A percentile compares a stretch with the other conserved stretches of the same genome.
Evolutionary conservation across 2,888 invertebrate species (phyloP).

Genomic region (Acrobasis consociella): DNA sequence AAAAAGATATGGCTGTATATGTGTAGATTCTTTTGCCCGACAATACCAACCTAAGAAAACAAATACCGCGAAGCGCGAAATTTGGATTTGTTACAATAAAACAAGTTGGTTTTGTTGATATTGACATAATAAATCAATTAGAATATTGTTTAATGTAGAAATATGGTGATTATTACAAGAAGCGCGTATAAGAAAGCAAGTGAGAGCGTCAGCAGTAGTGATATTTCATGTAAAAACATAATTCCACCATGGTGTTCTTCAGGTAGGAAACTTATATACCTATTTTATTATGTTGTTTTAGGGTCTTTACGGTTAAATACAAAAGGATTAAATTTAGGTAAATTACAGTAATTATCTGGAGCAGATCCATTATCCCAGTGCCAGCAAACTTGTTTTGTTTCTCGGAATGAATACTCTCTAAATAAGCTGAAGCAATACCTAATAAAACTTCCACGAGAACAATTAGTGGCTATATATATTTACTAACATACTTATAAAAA

Average conservation of each 20-base stretch:
- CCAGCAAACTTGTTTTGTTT: too few relatives aligned
- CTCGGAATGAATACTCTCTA: neutral
- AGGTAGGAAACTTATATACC: constrained; percentile 42
- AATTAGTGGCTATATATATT: too few relatives aligned
- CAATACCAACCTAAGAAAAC: neutral
- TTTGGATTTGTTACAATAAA: neutral
- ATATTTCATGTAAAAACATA: constrained; percentile 50
- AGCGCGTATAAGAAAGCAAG: constrained; percentile 48
- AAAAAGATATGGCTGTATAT: neutral
- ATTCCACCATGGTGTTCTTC: constrained; percentile 68
- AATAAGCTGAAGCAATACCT: neutral
- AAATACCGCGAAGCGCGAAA: neutral
- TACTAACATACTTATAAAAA: too few relatives aligned
- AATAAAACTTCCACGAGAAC: too few relatives aligned
- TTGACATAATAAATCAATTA: neutral
- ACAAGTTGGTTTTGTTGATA: constrained; percentile 10
- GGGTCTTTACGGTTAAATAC: too few relatives aligned
- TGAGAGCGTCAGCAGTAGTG: constrained; percentile 51
- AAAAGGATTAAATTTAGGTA: too few relatives aligned
- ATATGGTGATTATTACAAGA: constrained; percentile 57
- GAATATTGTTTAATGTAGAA: constrained; percentile 9
- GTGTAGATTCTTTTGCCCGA: neutral
- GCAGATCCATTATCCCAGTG: too few relatives aligned
- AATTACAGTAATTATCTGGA: too few relatives aligned
- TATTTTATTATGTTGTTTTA: too few relatives aligned